Conservation (phyloP, 2,113 vertebrate genomes). For the Polypterus senegalus region DNA sequence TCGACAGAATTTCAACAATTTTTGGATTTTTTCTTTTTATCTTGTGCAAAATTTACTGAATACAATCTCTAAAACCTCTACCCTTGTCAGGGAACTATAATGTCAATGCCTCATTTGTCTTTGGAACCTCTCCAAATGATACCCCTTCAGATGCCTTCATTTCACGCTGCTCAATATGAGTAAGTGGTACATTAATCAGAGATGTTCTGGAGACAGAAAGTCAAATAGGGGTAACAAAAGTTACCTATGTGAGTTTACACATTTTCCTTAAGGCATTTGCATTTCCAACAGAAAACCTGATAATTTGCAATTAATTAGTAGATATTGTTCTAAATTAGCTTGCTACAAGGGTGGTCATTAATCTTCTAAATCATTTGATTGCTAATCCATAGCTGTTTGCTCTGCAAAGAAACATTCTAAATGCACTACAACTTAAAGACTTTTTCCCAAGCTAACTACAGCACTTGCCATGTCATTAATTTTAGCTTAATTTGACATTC, state of each 20-base stretch:
- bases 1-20: too few relatives aligned
- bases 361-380: slow-evolving; percentile 81
- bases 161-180: slow-evolving; percentile 47
- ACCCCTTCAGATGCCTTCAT: slow-evolving; percentile 33
- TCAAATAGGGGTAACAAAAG: slow-evolving; percentile 35
- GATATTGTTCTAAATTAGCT: slow-evolving; percentile 95
- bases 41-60: too few relatives aligned
- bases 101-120: slow-evolving; percentile 18
- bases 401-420: slow-evolving; percentile 56
- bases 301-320: slow-evolving; percentile 94
- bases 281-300: slow-evolving; percentile 62
- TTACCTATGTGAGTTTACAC: slow-evolving; percentile 3
- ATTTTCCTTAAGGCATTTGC: slow-evolving; percentile 58
- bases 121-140: slow-evolving; percentile 31
- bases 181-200: slow-evolving; percentile 51
- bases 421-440: slow-evolving; percentile 48
- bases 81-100: too few relatives aligned
- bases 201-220: slow-evolving; percentile 46
- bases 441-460: slow-evolving; percentile 44
- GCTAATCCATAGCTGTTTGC: slow-evolving; percentile 84
- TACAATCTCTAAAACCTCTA: too few relatives aligned
- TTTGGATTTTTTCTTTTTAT: too few relatives aligned
- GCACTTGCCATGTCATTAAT: slow-evolving; percentile 53
- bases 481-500: slow-evolving; percentile 65
- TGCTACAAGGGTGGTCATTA: slow-evolving; percentile 81